Percentiles rank a stretch among this genome's conserved stretches.
Evolutionary conservation across 2,113 vertebrate species (phyloP).

Genomic region (Sebastes fasciatus): DNA sequence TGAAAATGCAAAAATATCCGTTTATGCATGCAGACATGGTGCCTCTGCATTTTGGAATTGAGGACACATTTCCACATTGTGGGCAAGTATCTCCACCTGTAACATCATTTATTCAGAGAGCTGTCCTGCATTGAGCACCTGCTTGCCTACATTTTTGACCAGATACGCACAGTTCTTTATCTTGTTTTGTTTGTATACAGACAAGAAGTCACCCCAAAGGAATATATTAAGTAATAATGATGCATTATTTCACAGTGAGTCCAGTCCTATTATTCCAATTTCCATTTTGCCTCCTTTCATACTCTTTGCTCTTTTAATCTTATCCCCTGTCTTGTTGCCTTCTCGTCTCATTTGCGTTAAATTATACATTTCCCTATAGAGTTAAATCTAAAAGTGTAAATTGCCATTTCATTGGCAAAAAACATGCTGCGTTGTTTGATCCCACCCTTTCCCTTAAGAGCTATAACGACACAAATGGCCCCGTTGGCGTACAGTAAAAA

Average conservation of each 20-base stretch:
- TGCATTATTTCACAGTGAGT: background rate
- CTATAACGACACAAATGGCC: constrained; percentile 30
- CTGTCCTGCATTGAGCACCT: background rate
- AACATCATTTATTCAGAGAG: constrained; percentile 1
- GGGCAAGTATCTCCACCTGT: constrained; percentile 17
- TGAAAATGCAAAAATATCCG: background rate
- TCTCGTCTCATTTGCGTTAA: background rate
- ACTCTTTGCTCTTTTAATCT: background rate
- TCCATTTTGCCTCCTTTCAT: background rate
- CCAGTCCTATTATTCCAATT: background rate
- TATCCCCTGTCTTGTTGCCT: background rate
- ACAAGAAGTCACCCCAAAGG: background rate
- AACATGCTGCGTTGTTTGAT: background rate
- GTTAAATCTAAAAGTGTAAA: background rate
- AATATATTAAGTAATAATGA: background rate
- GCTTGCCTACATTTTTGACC: background rate
- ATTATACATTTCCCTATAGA: background rate
- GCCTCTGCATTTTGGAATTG: background rate
- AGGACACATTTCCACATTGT: background rate
- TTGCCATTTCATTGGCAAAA: background rate
- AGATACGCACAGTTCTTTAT: background rate
- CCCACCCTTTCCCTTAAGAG: background rate
- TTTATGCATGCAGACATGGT: background rate
- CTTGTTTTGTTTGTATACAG: background rate
- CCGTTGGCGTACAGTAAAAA: constrained; percentile 6